Percentiles rank a stretch among this genome's conserved stretches.
These are phyloP conservation scores for Conus betulinus DNA, from an alignment of 1,140 invertebrate species.

Conservation along the genomic window DNA sequence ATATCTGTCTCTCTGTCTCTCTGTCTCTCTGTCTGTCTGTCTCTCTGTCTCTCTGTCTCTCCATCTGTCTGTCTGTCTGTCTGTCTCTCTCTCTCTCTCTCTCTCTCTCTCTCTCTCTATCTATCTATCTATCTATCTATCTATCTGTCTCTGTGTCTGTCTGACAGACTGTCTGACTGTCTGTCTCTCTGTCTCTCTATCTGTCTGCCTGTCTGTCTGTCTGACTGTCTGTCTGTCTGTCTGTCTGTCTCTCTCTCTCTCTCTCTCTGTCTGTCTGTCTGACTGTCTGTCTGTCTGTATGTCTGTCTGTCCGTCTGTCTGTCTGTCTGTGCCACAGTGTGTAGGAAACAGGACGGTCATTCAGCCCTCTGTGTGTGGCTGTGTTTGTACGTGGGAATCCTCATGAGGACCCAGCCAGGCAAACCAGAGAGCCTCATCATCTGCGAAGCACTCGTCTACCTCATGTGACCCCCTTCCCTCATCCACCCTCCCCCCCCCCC, in stretches of 20 bases:
- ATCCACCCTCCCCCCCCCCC: neutral
- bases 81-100: neutral
- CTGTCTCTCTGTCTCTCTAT: too few species aligned
- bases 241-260: neutral
- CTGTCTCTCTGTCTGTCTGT: too few species aligned
- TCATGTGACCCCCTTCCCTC: neutral
- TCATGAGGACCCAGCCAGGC: constrained; percentile 13
- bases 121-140: too few species aligned
- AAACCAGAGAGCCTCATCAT: constrained; percentile 34
- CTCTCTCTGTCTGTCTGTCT: neutral
- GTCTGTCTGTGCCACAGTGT: neutral
- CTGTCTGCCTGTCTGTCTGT: too few species aligned
- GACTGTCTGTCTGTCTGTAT: neutral
- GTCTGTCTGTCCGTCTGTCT: neutral
- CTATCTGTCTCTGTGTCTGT: neutral
- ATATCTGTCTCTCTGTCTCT: too few species aligned
- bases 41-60: too few species aligned
- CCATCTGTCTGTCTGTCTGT: neutral
- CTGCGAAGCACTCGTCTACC: constrained; percentile 31
- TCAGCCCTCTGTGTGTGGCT: neutral
- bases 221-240: neutral
- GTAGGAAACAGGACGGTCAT: neutral
- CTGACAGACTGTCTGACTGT: neutral
- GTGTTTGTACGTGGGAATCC: constrained; percentile 13
- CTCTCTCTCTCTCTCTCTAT: too few species aligned